Base-by-base conservation (phyloP, 2,888 invertebrate species). In the Agonum fuliginosum region DNA sequence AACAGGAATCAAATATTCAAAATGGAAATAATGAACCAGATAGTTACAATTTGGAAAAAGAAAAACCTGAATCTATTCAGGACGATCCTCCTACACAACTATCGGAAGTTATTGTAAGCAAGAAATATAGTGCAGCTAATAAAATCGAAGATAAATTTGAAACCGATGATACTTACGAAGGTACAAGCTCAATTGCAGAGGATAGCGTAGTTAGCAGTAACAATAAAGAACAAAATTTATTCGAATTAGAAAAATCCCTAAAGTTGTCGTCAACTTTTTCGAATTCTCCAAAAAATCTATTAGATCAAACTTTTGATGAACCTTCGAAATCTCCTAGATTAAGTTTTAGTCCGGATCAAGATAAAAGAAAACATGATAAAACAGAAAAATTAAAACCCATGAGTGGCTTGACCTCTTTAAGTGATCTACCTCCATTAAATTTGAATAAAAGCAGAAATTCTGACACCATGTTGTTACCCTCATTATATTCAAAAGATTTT, bases 401-500 rank as follows among this genome's bases (percentile, higher is more conserved):
- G 80, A 83, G 78, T 79, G 83, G 81, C 72, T 81, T 85, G 78
- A 83, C 81, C 78, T 84, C 84, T 1, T 81, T 84, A 30, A 78
- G 83, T n/a, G 86, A 86, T 81, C 81, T 86, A 41, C 84, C 86
- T 4, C 84, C 86, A 1, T 78, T 86, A 17, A 82, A 82, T 78
- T 69, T 84, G 19, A 85, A 83, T 58, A 86, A 86, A 81, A 80
- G 82, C 17, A 81, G 83, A 67, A 81, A 82, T 10, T 83, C 82
- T 65, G 85, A 85, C 73, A 79, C 81, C 4, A 78, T 82, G 20
- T 82, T 86, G 41, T 79, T 86, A 58, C 86, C 86, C 1, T 86
- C 86, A 5, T 80, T 86, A 24, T 86, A 86, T 71, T 85, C 80
- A 24, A 86, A 85, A 79, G 86, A 86, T 78, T 85, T 84, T 78